Conservation (phyloP, 2,797 vertebrate species). For the Enteromius trimaculatus region DNA sequence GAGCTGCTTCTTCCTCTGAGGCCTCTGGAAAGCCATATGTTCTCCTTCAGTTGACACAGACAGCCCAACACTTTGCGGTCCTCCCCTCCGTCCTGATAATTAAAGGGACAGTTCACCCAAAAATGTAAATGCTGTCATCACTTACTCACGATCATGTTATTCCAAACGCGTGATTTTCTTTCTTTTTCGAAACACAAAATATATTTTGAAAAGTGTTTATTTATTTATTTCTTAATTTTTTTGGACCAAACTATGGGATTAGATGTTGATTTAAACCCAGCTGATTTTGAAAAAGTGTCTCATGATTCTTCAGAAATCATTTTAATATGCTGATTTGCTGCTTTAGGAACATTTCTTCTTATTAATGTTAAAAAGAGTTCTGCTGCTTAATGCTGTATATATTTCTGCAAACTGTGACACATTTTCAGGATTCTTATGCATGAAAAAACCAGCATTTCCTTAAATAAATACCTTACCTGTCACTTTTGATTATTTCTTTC, state of each 20-base stretch:
- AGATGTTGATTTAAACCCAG: not conserved
- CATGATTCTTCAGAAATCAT: not conserved
- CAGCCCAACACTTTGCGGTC: conserved; percentile 21
- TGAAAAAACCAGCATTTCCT: too few relatives aligned
- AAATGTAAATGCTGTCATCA: not conserved
- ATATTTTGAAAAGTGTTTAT: not conserved
- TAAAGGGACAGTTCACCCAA: not conserved
- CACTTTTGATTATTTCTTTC: not conserved
- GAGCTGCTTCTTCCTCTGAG: not conserved
- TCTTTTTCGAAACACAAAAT: not conserved
- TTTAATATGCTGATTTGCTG: not conserved
- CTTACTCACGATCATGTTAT: not conserved
- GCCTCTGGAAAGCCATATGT: conserved; percentile 30
- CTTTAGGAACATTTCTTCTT: not conserved
- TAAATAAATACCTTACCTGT: not conserved
- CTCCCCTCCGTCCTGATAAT: not conserved
- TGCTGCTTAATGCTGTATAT: not conserved
- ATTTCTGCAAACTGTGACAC: not conserved
- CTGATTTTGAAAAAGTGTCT: not conserved
- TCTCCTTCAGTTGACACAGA: conserved; percentile 40
- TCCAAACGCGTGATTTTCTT: not conserved
- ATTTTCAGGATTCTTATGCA: not conserved
- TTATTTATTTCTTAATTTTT: not conserved
- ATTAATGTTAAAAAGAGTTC: not conserved
- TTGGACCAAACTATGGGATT: not conserved